Evolutionary conservation across 2,888 invertebrate species (phyloP).

Genomic region (Scaptomyza caliginosa): DNA sequence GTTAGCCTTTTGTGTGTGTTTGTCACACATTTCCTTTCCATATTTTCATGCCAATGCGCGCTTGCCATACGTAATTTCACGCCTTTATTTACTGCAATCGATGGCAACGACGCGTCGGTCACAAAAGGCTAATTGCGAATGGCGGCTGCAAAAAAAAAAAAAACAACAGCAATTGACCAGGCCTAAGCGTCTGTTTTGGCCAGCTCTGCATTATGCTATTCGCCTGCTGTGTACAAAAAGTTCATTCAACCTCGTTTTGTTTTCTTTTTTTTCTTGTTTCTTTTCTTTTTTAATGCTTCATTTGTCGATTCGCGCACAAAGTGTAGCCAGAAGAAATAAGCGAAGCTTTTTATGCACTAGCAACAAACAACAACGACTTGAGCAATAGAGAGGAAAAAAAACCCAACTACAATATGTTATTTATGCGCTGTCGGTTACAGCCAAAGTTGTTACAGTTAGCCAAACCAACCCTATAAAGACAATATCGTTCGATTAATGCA

Average conservation of each 20-base stretch:
- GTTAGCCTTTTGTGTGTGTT: slow-evolving; percentile 16
- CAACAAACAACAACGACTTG: slow-evolving; percentile 10
- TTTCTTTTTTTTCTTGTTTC: no score
- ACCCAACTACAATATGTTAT: not conserved
- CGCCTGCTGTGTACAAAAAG: slow-evolving; percentile 56
- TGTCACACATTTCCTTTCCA: slow-evolving; percentile 20
- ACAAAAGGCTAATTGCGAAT: slow-evolving; percentile 68
- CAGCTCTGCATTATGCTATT: slow-evolving; percentile 64
- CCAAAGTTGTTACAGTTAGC: no score
- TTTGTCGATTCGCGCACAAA: slow-evolving; percentile 61
- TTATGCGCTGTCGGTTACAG: no score
- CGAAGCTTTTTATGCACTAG: slow-evolving; percentile 30
- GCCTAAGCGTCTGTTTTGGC: slow-evolving; percentile 53
- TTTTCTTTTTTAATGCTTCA: slow-evolving; percentile 66
- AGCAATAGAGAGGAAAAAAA: not conserved
- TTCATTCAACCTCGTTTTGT: slow-evolving; percentile 71
- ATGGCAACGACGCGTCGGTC: slow-evolving; percentile 52
- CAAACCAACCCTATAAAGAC: no score
- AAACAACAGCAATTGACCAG: slow-evolving; percentile 21
- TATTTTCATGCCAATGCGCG: slow-evolving; percentile 34
- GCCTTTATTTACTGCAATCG: slow-evolving; percentile 71
- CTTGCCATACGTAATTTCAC: slow-evolving; percentile 50
- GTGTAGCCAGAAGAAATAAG: no score
- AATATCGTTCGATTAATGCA: no score
- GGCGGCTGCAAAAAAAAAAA: slow-evolving; percentile 22